Evolutionary conservation across 2,888 invertebrate genomes (phyloP), one percentile per base, ranked within the genome.

Genomic region (Ornithoptera priamus): DNA sequence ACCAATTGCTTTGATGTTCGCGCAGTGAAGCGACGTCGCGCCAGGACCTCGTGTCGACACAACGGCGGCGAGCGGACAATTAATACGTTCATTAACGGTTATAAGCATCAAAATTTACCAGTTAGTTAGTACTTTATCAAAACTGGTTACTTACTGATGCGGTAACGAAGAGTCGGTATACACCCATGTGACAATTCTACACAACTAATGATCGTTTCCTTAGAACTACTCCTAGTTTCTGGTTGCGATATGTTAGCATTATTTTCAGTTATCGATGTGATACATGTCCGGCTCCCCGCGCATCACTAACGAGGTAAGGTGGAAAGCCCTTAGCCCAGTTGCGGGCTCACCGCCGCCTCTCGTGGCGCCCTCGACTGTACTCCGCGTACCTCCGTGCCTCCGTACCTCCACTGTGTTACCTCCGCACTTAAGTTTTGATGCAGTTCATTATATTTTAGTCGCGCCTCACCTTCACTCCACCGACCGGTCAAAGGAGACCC

Each of bases 321-420:
- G 81, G 80, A 85, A 84, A 82, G 81, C 83, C 86, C 88, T 88
- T 86, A 88, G 83, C 87, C 88, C 82, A 87, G 88, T 85, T 86
- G 87, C 83, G 80, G 62, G 73, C 77, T 77, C 72, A 74, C 73
- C 68, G 63, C 69, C 72, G 77, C 73, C 79, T 75, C 80, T 80
- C 77, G 75, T 79, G 75, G 74, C 78, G 72, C 81, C 79, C 81
- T 80, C 78, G 73, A 77, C 75, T 69, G 74, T 75, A 71, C 73
- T 75, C 73, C 76, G 75, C 75, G 76, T 79, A 77, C 81, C 77
- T 80, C 75, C 76, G 75, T 76, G 76, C 77, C 76, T 8, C 39
- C 39, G 39, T 7, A 39, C 39, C 39, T 76, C 72, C 71, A 74
- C 71, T 64, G 68, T 71, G 71, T 71, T 66, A 71, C 73, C 42